Evolutionary conservation across 2,888 invertebrate species (phyloP), one percentile per base, ranked within the genome.

Genomic region (Epicampocera succincta): DNA sequence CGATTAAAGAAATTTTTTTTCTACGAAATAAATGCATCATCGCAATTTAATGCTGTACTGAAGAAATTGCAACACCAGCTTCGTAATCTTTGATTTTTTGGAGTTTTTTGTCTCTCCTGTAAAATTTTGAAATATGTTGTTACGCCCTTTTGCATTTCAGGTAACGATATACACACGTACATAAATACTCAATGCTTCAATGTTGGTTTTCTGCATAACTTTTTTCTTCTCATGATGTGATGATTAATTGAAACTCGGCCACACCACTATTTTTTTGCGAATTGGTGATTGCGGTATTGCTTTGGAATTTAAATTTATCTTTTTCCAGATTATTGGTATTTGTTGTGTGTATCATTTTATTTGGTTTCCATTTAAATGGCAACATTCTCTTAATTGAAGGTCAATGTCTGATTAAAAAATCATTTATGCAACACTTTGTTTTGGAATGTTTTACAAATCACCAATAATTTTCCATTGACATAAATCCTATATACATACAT

Each of bases 191-290:
- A n/a, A n/a, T n/a, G n/a, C n/a, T n/a, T n/a, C n/a, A n/a, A n/a
- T n/a, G 40, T 25, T 19, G 29, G 8, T 42, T 42, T 52, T n/a
- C 17, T 25, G 40, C 58, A 4, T 8, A 52, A 44, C 6, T 48
- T 48, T 46, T 50, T 40, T 58, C 56, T 58, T 25, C 56, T 71
- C 48, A 56, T 75, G 54, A 63, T 44, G 17, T 42, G 77, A 52
- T 78, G 65, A 72, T 72, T 71, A 72, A 78, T 65, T 65, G 71
- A 42, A 78, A 65, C 77, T 78, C 65, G 77, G 65, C 58, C 77
- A 65, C 71, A 71, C 60, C 50, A 9, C 48, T 65, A 29, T 54
- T 54, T 44, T 54, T 65, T 29, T 71, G 33, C 61, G 44, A 56
- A 15, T 58, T 38, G 44, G 52, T 46, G 17, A 33, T 48, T 66